Conservation (phyloP, 2,113 vertebrate genomes). For the Todiramphus chloris region DNA sequence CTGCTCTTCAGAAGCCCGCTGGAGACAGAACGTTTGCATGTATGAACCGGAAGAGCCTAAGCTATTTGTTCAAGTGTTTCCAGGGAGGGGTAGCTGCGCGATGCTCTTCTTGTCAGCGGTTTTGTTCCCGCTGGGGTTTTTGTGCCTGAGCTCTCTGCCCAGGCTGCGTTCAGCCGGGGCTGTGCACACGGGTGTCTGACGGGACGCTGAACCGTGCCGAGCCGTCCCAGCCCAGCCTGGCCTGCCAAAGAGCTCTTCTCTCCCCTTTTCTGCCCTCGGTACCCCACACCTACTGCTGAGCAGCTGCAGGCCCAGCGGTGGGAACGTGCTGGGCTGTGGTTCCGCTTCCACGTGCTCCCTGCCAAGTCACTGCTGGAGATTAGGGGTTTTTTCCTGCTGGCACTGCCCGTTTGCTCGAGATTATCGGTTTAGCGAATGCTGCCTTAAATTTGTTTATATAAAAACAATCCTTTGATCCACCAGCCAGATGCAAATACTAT, state of each 20-base stretch:
- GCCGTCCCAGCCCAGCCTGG: too few relatives aligned
- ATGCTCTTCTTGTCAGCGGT: accelerated
- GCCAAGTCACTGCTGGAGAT: not conserved
- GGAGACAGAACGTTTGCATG: not conserved
- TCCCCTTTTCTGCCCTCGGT: accelerated
- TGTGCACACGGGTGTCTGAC: accelerated
- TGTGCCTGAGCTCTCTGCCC: not conserved
- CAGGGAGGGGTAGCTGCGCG: not conserved
- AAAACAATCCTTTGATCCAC: constrained; percentile 65
- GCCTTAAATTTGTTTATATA: constrained; percentile 67
- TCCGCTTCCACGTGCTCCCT: accelerated
- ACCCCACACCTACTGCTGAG: accelerated
- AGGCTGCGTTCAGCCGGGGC: accelerated
- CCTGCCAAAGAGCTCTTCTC: not conserved
- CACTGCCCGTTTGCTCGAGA: not conserved
- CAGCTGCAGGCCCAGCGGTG: not conserved
- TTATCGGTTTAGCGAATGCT: not conserved
- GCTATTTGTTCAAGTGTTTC: too few relatives aligned
- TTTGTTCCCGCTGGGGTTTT: accelerated
- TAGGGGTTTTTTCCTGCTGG: not conserved
- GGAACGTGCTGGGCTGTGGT: not conserved
- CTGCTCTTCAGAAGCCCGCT: not conserved
- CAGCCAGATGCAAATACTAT: constrained; percentile 46
- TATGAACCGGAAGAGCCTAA: not conserved
- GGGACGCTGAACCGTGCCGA: accelerated